Percentiles rank a stretch among this genome's conserved stretches.
phyloP scores from a whole-genome alignment of 2,797 vertebrate genomes.

The Fringilla coelebs region DNA sequence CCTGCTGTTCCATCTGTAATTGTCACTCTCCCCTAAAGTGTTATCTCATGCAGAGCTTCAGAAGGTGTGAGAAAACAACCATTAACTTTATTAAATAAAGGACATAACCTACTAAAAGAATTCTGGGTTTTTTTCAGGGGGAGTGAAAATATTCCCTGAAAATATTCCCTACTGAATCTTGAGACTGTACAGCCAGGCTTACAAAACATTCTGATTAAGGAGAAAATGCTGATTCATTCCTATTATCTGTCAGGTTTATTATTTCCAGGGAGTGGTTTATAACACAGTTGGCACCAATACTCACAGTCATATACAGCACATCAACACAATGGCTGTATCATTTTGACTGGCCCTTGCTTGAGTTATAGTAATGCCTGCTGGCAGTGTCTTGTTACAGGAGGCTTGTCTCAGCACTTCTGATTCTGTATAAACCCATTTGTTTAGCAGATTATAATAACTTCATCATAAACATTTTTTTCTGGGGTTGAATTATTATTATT shows the following conservation, averaged over 20 bases:
- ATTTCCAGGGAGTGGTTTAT: slow-evolving; percentile 39
- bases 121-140: background rate
- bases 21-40: background rate
- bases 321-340: slow-evolving; percentile 6
- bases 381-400: slow-evolving; percentile 3
- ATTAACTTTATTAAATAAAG: slow-evolving; percentile 45
- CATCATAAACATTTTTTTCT: slow-evolving; percentile 25
- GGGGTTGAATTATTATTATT: slow-evolving; percentile 31
- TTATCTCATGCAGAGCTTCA: slow-evolving; percentile 11
- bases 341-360: slow-evolving; percentile 44
- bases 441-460: background rate
- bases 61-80: slow-evolving; percentile 47
- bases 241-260: slow-evolving; percentile 5
- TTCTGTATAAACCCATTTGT: slow-evolving; percentile 34
- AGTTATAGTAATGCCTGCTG: slow-evolving; percentile 31
- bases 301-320: background rate
- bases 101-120: slow-evolving; percentile 5
- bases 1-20: slow-evolving; percentile 34
- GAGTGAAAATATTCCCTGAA: background rate
- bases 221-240: slow-evolving; percentile 14
- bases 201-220: background rate
- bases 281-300: slow-evolving; percentile 20
- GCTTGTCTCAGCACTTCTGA: slow-evolving; percentile 48
- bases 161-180: background rate
- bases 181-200: background rate